phyloP scores from a whole-genome alignment of 2,113 vertebrate species.

The Apteryx mantelli region DNA sequence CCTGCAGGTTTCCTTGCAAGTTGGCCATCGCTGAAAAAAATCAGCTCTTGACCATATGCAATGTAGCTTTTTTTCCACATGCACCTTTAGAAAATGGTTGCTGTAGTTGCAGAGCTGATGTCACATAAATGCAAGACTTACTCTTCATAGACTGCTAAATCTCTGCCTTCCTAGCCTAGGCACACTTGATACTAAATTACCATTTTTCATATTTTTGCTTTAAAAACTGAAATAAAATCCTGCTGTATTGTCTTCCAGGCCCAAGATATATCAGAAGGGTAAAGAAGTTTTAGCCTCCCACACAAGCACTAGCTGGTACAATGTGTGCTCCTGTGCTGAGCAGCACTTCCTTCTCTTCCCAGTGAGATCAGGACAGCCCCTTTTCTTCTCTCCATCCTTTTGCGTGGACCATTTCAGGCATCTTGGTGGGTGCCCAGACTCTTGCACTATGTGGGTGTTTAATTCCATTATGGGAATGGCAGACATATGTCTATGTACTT shows the following conservation, averaged over 20 bases:
- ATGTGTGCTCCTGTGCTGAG: rapidly evolving
- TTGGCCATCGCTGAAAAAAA: background rate
- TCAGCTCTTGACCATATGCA: rapidly evolving
- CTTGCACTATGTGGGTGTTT: background rate
- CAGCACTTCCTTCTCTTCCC: background rate
- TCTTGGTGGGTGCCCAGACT: background rate
- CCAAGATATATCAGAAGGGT: background rate
- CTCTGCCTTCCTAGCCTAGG: background rate
- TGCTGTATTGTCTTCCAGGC: background rate
- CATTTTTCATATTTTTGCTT: background rate
- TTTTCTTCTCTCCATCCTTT: background rate
- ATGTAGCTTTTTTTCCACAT: background rate
- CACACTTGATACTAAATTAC: rapidly evolving
- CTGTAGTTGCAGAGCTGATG: background rate
- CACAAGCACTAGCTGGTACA: background rate
- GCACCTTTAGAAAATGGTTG: background rate
- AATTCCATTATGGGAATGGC: background rate
- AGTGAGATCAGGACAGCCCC: background rate
- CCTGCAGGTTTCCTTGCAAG: background rate
- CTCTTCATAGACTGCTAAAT: background rate
- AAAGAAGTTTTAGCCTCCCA: background rate
- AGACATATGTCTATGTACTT: background rate
- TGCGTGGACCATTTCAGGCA: background rate
- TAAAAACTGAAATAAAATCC: background rate
- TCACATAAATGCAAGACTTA: background rate